phyloP scores from a whole-genome alignment of 2,113 vertebrate genomes.

The Limnothrissa miodon region DNA sequence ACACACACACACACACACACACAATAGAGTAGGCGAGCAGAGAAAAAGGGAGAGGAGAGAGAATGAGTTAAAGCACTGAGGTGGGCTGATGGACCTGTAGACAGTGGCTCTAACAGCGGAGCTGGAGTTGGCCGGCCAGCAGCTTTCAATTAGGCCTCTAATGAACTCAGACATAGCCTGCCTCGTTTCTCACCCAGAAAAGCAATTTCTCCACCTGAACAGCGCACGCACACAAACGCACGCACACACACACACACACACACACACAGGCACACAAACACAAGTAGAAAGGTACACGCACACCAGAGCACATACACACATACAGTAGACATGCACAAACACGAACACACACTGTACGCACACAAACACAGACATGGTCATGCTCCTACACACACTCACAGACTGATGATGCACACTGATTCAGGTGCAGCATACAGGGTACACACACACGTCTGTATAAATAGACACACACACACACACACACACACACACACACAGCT shows the following conservation, averaged over 20 bases:
- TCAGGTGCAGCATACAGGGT: too few species aligned
- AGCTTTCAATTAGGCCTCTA: slow-evolving; percentile 58
- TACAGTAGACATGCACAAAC: not conserved
- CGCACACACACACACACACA: not conserved
- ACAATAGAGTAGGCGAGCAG: not conserved
- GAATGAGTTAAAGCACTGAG: not conserved
- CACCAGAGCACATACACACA: not conserved
- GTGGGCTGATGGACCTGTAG: not conserved
- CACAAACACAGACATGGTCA: not conserved
- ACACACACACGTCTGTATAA: too few species aligned
- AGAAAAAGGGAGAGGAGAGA: not conserved
- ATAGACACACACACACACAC: not conserved
- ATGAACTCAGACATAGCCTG: slow-evolving; percentile 53
- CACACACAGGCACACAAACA: not conserved
- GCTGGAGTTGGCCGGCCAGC: slow-evolving; percentile 8
- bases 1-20: not conserved
- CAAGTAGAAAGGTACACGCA: not conserved
- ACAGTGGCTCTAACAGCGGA: not conserved
- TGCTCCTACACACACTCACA: not conserved
- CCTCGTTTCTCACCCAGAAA: slow-evolving; percentile 53
- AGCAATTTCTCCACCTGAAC: slow-evolving; percentile 50
- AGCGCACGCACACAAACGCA: slow-evolving; percentile 32
- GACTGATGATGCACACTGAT: slow-evolving; percentile 9
- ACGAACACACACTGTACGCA: not conserved
- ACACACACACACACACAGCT: not conserved